Conservation (phyloP, 2,888 invertebrate species). For the Oxycera nigricornis region DNA sequence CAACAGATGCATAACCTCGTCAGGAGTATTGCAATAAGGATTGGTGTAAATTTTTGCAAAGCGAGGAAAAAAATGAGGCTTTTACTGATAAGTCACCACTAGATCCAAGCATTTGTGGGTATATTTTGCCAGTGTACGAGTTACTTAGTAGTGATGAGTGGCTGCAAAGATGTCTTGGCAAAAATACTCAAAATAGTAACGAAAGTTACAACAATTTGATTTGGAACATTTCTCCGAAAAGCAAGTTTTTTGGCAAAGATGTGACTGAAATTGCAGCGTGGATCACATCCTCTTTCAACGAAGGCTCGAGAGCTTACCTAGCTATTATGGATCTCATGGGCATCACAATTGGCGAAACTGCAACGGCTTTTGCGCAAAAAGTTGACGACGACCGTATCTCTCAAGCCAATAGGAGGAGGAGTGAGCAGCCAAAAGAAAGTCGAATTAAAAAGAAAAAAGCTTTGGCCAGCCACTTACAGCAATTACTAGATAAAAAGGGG, state of each 20-base stretch:
- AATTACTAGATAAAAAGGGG: too few species aligned
- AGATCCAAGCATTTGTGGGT: slow-evolving; percentile 17
- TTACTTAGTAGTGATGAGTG: slow-evolving; percentile 10
- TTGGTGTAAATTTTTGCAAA: background rate
- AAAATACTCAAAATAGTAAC: background rate
- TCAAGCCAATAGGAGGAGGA: background rate
- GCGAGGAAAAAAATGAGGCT: slow-evolving; percentile 5
- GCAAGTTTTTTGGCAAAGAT: too few species aligned
- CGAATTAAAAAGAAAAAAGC: background rate
- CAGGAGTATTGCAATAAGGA: slow-evolving; percentile 19
- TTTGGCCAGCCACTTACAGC: too few species aligned
- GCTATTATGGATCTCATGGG: background rate
- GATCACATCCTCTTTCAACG: background rate
- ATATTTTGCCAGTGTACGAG: slow-evolving; percentile 7
- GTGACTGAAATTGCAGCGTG: too few species aligned
- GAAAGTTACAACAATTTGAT: background rate
- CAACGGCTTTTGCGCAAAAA: too few species aligned
- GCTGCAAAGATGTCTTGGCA: slow-evolving; percentile 2
- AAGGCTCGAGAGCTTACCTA: slow-evolving; percentile 3
- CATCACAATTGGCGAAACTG: background rate
- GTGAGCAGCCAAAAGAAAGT: background rate
- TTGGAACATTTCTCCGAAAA: too few species aligned
- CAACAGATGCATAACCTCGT: slow-evolving; percentile 18
- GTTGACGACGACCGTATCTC: background rate
- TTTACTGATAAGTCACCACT: slow-evolving; percentile 4